These are phyloP conservation scores for Drosophila tani DNA, from an alignment of 1,140 invertebrate genomes.

Conservation along the genomic window DNA sequence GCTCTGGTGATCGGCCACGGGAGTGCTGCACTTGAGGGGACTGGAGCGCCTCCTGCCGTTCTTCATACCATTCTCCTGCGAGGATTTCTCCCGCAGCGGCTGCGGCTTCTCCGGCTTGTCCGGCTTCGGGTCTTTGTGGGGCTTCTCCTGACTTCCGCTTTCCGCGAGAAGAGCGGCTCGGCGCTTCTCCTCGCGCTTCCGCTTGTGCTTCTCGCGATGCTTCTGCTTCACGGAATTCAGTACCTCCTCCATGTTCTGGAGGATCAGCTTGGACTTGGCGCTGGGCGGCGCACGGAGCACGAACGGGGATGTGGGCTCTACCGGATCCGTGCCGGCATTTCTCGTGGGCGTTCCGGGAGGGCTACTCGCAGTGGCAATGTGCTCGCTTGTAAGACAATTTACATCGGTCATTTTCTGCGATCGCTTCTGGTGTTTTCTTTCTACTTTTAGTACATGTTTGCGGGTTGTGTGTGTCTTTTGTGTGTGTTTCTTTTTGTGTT, in stretches of 20 bases:
- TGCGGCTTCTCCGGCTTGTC: constrained; percentile 49
- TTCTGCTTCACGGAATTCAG: constrained; percentile 80
- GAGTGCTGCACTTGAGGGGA: constrained; percentile 60
- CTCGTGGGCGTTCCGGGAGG: constrained; percentile 55
- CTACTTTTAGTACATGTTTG: constrained; percentile 52
- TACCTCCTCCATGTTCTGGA: constrained; percentile 84
- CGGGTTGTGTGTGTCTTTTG: constrained; percentile 58
- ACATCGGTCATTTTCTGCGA: constrained; percentile 75
- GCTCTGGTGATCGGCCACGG: constrained; percentile 39
- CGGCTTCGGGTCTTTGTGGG: constrained; percentile 18
- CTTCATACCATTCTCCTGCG: constrained; percentile 62
- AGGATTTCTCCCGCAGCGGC: constrained; percentile 68
- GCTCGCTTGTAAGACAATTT: constrained; percentile 81
- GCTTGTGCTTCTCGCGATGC: constrained; percentile 79
- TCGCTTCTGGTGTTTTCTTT: constrained; percentile 36
- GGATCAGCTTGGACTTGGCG: constrained; percentile 78
- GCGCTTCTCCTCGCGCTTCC: constrained; percentile 79
- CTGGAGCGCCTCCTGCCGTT: constrained; percentile 44
- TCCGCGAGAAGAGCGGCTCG: constrained; percentile 63
- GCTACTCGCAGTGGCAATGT: constrained; percentile 49
- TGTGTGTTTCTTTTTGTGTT: constrained; percentile 32
- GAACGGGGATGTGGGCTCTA: constrained; percentile 67
- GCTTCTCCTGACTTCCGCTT: constrained; percentile 28
- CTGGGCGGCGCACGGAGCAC: constrained; percentile 76
- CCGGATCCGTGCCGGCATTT: constrained; percentile 50